Base-by-base conservation (phyloP, 2,797 vertebrate genomes). In the Clarias platycephalus region DNA sequence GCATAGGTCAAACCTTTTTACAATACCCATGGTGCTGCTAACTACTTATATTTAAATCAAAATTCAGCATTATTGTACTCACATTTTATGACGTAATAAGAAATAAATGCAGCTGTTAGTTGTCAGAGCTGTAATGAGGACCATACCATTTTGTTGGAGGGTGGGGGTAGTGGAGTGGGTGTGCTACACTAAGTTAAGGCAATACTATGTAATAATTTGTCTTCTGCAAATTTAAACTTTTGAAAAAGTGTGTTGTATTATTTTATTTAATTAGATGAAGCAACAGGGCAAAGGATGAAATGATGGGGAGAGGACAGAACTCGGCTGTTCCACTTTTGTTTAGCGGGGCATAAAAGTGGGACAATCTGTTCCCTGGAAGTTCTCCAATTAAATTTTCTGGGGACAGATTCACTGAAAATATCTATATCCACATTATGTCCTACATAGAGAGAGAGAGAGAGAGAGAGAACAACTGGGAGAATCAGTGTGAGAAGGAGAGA, bases 341-440 rank as follows among this genome's bases (percentile, higher is more conserved):
- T 79, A 94, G 86, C 93, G 91, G 93, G 92, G 92, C 91, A 89
- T 92, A 93, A 93, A 95, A 95, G 93, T 96, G 95, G 95, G 95
- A 94, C 95, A 95, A 95, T 93, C 95, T 96, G 95, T 96, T 96
- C 95, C 93, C 93, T 96, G 95, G 95, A 94, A 90, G 91, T 92
- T 92, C 91, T 95, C 95, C 95, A 95, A 94, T 92, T 95, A 93
- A 95, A 95, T 92, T 95, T 95, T 95, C 95, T 92, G 92, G 94
- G 95, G 95, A 95, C 94, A 72, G 86, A 93, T 94, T 93, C 92
- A 95, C 95, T 95, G 95, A 95, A 95, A 96, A 95, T 95, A 95
- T 94, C 94, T 94, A 94, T 93, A 94, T 94, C 94, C 93, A 93
- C 92, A 92, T 87, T 90, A 92, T 94, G 95, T 93, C 95, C 95